Percentiles rank a stretch among this genome's conserved stretches.
These are phyloP conservation scores for Aurelia coerulea DNA, from an alignment of 30 jellyfish, hydroid and myxozoan species.

Conservation along the genomic window DNA sequence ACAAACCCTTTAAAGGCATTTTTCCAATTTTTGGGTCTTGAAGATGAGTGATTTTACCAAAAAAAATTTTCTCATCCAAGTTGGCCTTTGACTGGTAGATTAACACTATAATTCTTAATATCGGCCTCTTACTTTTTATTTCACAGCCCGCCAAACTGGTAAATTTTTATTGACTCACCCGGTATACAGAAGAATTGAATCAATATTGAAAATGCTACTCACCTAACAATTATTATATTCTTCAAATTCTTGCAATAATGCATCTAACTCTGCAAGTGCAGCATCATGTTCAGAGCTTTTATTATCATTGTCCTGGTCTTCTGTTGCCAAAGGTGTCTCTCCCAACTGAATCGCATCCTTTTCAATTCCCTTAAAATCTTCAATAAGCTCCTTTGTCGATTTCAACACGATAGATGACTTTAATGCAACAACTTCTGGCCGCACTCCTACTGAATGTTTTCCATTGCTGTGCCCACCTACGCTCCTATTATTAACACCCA, in stretches of 20 bases:
- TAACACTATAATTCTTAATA: too few species aligned
- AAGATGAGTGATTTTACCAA: too few species aligned
- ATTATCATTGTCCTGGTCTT: neutral
- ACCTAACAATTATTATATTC: neutral
- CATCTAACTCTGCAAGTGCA: constrained; percentile 49
- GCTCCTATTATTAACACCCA: neutral
- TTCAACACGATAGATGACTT: constrained; percentile 36
- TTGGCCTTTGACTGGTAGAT: too few species aligned
- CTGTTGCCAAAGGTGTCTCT: neutral
- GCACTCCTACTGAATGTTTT: neutral
- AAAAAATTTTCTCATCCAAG: too few species aligned
- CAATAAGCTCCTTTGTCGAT: constrained; percentile 38
- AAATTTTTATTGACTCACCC: too few species aligned
- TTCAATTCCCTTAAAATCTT: constrained; percentile 14
- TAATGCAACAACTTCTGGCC: constrained; percentile 13
- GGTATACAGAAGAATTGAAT: too few species aligned
- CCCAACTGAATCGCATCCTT: neutral
- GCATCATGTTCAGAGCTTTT: neutral
- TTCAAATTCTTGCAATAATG: constrained; percentile 51
- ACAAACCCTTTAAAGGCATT: too few species aligned
- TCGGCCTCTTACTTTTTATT: too few species aligned
- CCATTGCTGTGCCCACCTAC: neutral
- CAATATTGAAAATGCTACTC: too few species aligned
- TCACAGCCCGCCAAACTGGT: too few species aligned
- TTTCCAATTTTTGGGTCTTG: too few species aligned